Percentiles rank a stretch among this genome's conserved stretches.
These are phyloP conservation scores for Pagetopsis macropterus DNA, from an alignment of 2,797 vertebrate species.

Conservation along the genomic window DNA sequence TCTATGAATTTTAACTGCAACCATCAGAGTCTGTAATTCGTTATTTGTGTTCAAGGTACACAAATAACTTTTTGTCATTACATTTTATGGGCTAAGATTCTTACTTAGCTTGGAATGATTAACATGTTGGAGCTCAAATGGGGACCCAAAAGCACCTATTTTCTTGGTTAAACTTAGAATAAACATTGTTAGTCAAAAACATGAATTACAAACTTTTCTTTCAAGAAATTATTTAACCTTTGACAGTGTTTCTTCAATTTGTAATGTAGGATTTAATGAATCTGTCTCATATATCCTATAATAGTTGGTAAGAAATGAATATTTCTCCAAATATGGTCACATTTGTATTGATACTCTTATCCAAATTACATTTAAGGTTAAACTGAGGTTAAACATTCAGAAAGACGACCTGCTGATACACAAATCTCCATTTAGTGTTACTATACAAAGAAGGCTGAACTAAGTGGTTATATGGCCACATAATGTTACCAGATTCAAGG, in stretches of 20 bases:
- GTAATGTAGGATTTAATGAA: not conserved
- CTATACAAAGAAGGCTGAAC: not conserved
- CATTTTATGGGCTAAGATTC: no score
- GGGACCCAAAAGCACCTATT: no score
- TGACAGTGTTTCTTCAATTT: not conserved
- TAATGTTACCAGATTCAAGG: not conserved
- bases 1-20: no score
- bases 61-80: no score
- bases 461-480: not conserved
- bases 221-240: not conserved
- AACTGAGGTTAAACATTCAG: not conserved
- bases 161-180: no score
- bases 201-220: no score
- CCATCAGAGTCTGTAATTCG: no score
- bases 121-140: no score
- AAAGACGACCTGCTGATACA: not conserved
- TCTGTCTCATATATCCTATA: no score
- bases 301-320: not conserved
- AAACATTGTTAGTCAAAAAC: no score
- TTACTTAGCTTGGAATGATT: no score
- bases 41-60: no score
- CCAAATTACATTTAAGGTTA: not conserved
- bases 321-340: not conserved
- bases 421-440: not conserved
- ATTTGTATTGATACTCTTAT: not conserved